These are phyloP conservation scores for Megaceryle maxima DNA, from an alignment of 2,113 vertebrate genomes.

Conservation along the genomic window DNA sequence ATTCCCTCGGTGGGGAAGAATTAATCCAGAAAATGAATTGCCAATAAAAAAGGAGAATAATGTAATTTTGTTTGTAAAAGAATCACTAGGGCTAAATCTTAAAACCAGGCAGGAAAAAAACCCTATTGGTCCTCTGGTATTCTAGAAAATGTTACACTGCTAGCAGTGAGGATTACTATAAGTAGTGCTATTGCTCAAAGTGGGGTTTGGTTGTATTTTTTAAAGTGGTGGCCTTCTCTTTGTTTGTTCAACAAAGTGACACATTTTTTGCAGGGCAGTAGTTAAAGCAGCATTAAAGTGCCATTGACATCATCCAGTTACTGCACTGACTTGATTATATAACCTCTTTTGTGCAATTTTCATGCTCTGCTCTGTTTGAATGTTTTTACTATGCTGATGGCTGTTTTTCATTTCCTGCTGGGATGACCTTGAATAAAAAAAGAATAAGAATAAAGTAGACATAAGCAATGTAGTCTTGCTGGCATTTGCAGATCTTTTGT, in stretches of 20 bases:
- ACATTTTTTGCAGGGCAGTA: constrained; percentile 52
- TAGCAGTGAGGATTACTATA: not conserved
- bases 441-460: constrained; percentile 71
- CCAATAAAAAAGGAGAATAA: not conserved
- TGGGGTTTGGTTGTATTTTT: constrained; percentile 1
- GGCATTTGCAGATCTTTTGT: constrained; percentile 71
- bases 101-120: not conserved
- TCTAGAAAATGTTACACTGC: not conserved
- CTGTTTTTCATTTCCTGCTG: constrained; percentile 75
- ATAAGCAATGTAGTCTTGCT: constrained; percentile 63
- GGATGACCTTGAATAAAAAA: constrained; percentile 72
- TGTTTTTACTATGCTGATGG: constrained; percentile 68
- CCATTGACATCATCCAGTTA: constrained; percentile 66
- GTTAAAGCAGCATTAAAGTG: constrained; percentile 61
- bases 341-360: constrained; percentile 68
- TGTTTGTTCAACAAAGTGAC: constrained; percentile 61
- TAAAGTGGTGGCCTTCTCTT: constrained; percentile 10
- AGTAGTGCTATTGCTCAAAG: not conserved
- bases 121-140: not conserved
- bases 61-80: not conserved
- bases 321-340: constrained; percentile 63
- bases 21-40: not conserved
- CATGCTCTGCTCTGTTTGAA: constrained; percentile 72
- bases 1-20: not conserved
- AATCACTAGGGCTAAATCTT: not conserved